A percentile compares a stretch with the other conserved stretches of the same genome.
Evolutionary conservation across 2,797 vertebrate species (phyloP).

Genomic region (Betta splendens): DNA sequence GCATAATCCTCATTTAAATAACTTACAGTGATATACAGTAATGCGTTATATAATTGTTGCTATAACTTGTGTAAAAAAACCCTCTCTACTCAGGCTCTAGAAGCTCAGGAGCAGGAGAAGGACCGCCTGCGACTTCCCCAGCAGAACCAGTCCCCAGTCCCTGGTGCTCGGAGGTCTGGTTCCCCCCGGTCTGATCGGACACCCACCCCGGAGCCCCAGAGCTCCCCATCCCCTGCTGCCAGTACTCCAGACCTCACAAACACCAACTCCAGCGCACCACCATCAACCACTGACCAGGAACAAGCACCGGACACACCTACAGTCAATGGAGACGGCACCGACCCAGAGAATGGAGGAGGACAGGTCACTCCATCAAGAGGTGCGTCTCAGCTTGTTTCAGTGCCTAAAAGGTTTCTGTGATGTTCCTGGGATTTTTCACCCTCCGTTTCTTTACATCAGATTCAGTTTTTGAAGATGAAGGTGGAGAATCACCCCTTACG

Average conservation of each 20-base stretch:
- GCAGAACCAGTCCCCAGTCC: slow-evolving; percentile 80
- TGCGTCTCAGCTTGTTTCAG: slow-evolving; percentile 13
- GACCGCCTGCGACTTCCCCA: slow-evolving; percentile 79
- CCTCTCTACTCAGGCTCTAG: slow-evolving; percentile 85
- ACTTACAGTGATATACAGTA: too few species aligned
- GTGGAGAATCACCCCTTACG: slow-evolving; percentile 31
- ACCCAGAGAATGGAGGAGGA: slow-evolving; percentile 42
- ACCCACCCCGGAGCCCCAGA: slow-evolving; percentile 68
- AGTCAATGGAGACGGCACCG: slow-evolving; percentile 57
- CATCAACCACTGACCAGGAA: slow-evolving; percentile 46
- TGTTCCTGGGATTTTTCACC: neutral
- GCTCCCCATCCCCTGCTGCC: slow-evolving; percentile 64
- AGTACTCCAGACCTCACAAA: slow-evolving; percentile 67
- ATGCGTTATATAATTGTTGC: neutral
- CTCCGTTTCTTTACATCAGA: slow-evolving; percentile 34
- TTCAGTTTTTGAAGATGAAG: slow-evolving; percentile 67
- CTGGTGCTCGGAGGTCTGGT: slow-evolving; percentile 53
- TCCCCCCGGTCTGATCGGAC: slow-evolving; percentile 79
- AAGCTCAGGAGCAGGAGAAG: slow-evolving; percentile 89
- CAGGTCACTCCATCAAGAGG: slow-evolving; percentile 63
- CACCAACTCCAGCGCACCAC: slow-evolving; percentile 40
- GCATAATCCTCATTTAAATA: too few species aligned
- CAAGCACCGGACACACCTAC: slow-evolving; percentile 51
- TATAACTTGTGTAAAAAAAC: too few species aligned
- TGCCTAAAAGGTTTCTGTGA: neutral